These are phyloP conservation scores for Mesorhabditis belari DNA, from an alignment of 2,888 invertebrate species.

Conservation along the genomic window DNA sequence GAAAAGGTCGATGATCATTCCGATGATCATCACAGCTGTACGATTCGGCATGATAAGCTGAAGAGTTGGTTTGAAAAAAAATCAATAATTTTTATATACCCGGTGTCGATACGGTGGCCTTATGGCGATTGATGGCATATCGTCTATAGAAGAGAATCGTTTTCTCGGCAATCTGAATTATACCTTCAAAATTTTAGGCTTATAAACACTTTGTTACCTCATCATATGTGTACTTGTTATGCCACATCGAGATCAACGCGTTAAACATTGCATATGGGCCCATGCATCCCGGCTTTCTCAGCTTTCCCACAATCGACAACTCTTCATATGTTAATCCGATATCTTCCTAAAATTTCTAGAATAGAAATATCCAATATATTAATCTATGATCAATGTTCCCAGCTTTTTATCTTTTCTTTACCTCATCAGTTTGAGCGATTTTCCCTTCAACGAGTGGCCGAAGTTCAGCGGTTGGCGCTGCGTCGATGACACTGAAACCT, in stretches of 20 bases:
- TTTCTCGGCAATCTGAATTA: conserved; percentile 72
- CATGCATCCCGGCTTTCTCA: conserved; percentile 67
- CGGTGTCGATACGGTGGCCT: conserved; percentile 95
- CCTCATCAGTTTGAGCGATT: conserved; percentile 50
- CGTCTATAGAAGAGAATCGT: conserved; percentile 87
- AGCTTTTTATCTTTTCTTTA: neutral
- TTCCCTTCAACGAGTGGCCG: conserved; percentile 68
- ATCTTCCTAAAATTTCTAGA: conserved; percentile 23
- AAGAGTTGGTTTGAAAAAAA: neutral
- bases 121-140: conserved; percentile 93
- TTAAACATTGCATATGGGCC: conserved; percentile 96
- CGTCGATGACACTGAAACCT: conserved; percentile 69
- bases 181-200: conserved; percentile 10
- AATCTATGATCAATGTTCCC: neutral
- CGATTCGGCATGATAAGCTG: conserved; percentile 80
- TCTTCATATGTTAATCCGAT: conserved; percentile 86
- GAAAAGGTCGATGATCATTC: conserved; percentile 83
- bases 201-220: conserved; percentile 21
- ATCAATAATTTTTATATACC: too few relatives aligned
- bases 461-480: conserved; percentile 89
- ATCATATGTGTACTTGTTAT: conserved; percentile 41
- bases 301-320: conserved; percentile 72
- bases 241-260: conserved; percentile 79
- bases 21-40: conserved; percentile 84
- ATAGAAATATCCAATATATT: neutral